A percentile compares a stretch with the other conserved stretches of the same genome.
Evolutionary conservation across 2,797 vertebrate species (phyloP).

Genomic region (Manis crassicaudata): DNA sequence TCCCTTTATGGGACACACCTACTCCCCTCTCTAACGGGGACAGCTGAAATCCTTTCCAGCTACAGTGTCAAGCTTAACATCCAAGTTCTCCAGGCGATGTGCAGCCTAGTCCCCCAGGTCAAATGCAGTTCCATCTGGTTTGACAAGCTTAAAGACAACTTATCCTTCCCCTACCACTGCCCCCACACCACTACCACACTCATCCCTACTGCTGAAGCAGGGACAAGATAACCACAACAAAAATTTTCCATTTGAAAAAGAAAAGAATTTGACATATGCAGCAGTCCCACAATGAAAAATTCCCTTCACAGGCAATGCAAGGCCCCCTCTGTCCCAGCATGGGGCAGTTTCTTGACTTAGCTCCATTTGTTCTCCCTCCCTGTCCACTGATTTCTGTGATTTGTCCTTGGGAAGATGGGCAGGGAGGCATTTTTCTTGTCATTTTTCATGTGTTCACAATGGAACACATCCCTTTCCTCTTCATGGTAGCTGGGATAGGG

Average conservation of each 20-base stretch:
- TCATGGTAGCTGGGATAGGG: too few species aligned
- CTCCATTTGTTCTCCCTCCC: background rate
- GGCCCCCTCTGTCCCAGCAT: background rate
- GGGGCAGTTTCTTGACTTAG: background rate
- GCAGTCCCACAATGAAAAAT: background rate
- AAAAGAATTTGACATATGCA: background rate
- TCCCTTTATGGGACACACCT: background rate
- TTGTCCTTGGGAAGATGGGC: background rate
- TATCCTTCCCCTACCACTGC: background rate
- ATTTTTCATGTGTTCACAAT: background rate
- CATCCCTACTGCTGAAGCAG: background rate
- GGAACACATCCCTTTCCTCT: background rate
- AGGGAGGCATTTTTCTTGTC: background rate
- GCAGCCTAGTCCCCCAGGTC: too few species aligned
- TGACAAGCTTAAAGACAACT: background rate
- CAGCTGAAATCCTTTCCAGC: background rate
- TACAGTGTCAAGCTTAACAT: background rate
- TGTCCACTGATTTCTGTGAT: background rate
- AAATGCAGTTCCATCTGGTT: background rate
- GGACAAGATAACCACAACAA: background rate
- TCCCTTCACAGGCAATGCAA: background rate
- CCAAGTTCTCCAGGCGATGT: background rate
- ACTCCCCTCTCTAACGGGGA: background rate
- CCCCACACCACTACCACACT: background rate
- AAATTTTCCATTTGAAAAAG: background rate